Percentiles rank a stretch among this genome's conserved stretches.
Conservation (phyloP, 2,888 invertebrate genomes). For the Agrotis exclamationis region DNA sequence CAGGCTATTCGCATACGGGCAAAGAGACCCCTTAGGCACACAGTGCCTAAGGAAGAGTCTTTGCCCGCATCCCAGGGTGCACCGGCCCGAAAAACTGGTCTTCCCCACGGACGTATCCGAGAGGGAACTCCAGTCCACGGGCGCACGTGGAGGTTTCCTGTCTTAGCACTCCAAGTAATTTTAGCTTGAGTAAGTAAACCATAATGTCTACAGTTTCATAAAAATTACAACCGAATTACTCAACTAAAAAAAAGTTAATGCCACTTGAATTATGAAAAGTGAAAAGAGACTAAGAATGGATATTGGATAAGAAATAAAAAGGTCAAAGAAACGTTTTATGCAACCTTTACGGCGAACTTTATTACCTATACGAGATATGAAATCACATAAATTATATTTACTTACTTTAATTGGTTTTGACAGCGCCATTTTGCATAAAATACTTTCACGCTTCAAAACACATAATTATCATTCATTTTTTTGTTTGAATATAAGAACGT, state of each 20-base stretch:
- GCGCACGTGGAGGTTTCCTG: too few species aligned
- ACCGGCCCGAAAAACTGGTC: too few species aligned
- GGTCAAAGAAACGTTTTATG: conserved; percentile 48
- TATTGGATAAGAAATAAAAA: conserved; percentile 42
- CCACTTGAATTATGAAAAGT: conserved; percentile 55
- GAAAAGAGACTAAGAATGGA: conserved; percentile 38
- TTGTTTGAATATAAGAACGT: conserved; percentile 39
- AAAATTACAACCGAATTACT: conserved; percentile 34
- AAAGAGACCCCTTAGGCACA: too few species aligned
- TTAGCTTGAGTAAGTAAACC: too few species aligned
- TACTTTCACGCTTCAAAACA: conserved; percentile 28
- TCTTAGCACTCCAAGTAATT: too few species aligned
- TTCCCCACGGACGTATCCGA: too few species aligned
- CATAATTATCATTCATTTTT: conserved; percentile 36
- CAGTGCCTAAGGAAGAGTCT: too few species aligned
- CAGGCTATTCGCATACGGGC: too few species aligned
- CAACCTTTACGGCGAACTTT: conserved; percentile 43
- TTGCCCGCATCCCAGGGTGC: too few species aligned
- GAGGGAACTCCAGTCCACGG: too few species aligned
- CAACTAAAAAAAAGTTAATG: conserved; percentile 50
- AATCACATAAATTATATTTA: conserved; percentile 24
- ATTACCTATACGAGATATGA: conserved; percentile 34
- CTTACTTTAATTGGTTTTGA: conserved; percentile 13
- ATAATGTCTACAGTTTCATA: conserved; percentile 12
- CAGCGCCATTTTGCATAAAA: conserved; percentile 32